Evolutionary conservation across 2,797 vertebrate species (phyloP), one percentile per base, ranked within the genome.

Genomic region (Aphelocoma californica): DNA sequence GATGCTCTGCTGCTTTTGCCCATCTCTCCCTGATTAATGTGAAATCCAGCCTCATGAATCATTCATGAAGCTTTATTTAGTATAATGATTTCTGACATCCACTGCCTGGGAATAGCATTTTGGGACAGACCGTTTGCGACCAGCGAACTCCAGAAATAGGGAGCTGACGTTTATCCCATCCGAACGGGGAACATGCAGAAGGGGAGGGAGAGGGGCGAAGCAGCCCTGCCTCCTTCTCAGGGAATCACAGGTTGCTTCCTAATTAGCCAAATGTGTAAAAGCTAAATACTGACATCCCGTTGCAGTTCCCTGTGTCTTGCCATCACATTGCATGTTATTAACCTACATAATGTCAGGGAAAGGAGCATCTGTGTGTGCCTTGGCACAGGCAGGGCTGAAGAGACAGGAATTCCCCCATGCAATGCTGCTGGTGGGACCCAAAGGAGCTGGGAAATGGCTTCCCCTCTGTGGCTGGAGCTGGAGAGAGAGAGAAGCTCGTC

Each of bases 31-130:
- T 86, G 85, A 94, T 71, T 88, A 93, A 90, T 77, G 73, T 91
- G 92, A 90, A 90, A 84, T 65, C 53, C 84, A 66, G 88, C 32
- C 53, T 78, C 85, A 91, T 95, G 88, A 96, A 95, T 96, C 77
- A 95, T 96, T 89, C 95, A 94, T 70, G 79, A 53, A 34, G 84
- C 93, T 88, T 70, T 95, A 95, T 97, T 96, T 96, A 95, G 96
- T 65, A 69, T 95, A 96, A 97, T 81, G 92, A 67, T 94, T 95
- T 94, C 95, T 96, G 96, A 95, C 94, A 95, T 94, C 73, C 90
- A 94, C 81, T 89, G 88, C 82, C 88, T 94, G 92, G 92, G 93
- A 96, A 92, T 26, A 89, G 94, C 75, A 89, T 92, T 92, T 96
- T 60, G 86, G 95, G 95, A 95, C 85, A 82, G 85, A 91, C 82